Evolutionary conservation across 2,888 invertebrate species (phyloP).

Genomic region (Drosophila acutilabella): DNA sequence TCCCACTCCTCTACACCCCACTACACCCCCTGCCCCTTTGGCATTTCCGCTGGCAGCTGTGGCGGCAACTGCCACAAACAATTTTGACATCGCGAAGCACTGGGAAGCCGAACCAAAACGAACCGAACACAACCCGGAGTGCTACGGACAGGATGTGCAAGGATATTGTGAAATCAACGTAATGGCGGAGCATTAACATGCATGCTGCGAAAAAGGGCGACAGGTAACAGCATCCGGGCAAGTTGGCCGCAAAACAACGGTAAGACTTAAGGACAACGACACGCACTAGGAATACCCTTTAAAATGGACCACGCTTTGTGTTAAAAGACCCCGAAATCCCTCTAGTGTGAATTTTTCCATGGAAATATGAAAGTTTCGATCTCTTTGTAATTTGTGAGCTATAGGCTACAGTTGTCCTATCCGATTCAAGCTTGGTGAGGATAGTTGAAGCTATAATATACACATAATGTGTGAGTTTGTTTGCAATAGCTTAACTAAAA

Average conservation of each 20-base stretch:
- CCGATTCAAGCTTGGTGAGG: too few relatives aligned
- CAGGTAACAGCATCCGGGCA: conserved; percentile 55
- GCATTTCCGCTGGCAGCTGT: conserved; percentile 77
- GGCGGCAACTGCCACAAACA: conserved; percentile 77
- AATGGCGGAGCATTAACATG: conserved; percentile 76
- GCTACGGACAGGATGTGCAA: conserved; percentile 74
- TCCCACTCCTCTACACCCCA: background rate
- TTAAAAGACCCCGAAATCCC: too few relatives aligned
- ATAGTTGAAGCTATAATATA: too few relatives aligned
- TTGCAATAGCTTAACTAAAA: too few relatives aligned
- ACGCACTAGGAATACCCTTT: conserved; percentile 29
- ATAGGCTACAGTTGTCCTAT: too few relatives aligned
- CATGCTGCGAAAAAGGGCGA: conserved; percentile 60
- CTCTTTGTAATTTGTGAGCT: too few relatives aligned
- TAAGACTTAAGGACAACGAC: background rate
- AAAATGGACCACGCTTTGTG: too few relatives aligned
- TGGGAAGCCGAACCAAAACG: conserved; percentile 16
- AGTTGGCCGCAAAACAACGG: conserved; percentile 54
- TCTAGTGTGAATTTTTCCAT: too few relatives aligned
- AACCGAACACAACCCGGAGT: conserved; percentile 25
- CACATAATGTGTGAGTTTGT: too few relatives aligned
- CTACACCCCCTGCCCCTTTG: background rate
- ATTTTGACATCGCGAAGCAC: conserved; percentile 67
- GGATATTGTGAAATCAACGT: conserved; percentile 81
- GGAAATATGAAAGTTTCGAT: too few relatives aligned